These are phyloP conservation scores for Gadopsis bispinosus DNA, from an alignment of 2,797 vertebrate genomes.

Conservation along the genomic window DNA sequence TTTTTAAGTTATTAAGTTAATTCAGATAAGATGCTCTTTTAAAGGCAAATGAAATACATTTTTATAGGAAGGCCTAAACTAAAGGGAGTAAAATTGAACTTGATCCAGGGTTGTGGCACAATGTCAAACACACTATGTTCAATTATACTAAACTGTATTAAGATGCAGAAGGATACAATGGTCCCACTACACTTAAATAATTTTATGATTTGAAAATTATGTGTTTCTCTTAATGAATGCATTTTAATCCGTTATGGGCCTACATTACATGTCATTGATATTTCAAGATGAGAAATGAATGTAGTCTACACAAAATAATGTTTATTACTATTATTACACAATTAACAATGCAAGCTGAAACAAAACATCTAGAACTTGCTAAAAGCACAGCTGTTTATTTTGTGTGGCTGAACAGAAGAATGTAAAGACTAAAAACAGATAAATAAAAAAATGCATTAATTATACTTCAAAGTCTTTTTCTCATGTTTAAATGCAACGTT, in stretches of 20 bases:
- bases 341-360: background rate
- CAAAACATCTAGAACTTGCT: background rate
- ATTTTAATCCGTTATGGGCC: background rate
- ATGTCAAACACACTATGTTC: background rate
- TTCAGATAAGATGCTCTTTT: slow-evolving; percentile 7
- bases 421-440: background rate
- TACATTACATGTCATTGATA: background rate
- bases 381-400: background rate
- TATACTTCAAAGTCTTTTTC: background rate
- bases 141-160: background rate
- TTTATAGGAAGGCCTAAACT: background rate
- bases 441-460: background rate
- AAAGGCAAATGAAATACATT: background rate
- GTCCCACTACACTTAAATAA: background rate
- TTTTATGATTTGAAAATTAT: background rate
- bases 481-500: background rate
- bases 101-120: background rate
- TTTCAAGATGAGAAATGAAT: slow-evolving; percentile 20
- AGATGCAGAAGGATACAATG: background rate
- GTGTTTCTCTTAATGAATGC: background rate
- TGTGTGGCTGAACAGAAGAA: background rate
- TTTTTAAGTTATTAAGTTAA: background rate
- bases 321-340: background rate
- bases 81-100: background rate
- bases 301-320: background rate